Evolutionary conservation across 2,888 invertebrate genomes (phyloP).

Genomic region (Ecdyonurus torrentis): DNA sequence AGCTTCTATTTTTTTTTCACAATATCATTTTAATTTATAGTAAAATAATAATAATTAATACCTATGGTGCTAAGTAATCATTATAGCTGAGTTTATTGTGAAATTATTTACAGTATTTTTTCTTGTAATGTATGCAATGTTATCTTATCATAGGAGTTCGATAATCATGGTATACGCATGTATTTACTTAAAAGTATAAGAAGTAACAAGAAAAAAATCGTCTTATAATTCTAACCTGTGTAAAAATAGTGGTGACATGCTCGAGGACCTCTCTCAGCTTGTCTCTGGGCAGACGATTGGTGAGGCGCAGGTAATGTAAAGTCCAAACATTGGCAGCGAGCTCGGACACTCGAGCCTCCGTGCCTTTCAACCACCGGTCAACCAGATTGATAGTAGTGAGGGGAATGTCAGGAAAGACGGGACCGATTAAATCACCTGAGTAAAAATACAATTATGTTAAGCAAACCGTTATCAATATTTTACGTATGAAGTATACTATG

Average conservation of each 20-base stretch:
- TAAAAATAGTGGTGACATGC: constrained; percentile 22
- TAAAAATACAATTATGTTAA: neutral
- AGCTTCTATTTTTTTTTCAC: no score
- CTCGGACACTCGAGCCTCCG: constrained; percentile 34
- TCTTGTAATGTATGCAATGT: neutral
- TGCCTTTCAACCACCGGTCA: constrained; percentile 28
- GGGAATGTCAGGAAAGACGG: constrained; percentile 25
- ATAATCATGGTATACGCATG: no score
- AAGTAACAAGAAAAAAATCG: no score
- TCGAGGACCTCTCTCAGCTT: constrained; percentile 24
- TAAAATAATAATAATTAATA: no score
- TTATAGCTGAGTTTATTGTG: neutral
- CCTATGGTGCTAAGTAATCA: no score
- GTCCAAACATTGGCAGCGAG: constrained; percentile 34
- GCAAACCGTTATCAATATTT: neutral
- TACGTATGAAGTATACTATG: no score
- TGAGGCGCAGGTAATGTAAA: constrained; percentile 32
- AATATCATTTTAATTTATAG: no score
- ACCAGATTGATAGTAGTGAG: constrained; percentile 22
- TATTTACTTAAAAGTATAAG: no score
- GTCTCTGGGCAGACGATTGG: constrained; percentile 28
- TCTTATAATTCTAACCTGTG: constrained; percentile 23
- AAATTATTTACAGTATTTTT: neutral
- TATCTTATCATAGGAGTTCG: neutral
- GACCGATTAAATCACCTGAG: constrained; percentile 35